Percentiles rank a stretch among this genome's conserved stretches.
Conservation (phyloP, 2,113 vertebrate genomes). For the Emydocephalus ijimae region DNA sequence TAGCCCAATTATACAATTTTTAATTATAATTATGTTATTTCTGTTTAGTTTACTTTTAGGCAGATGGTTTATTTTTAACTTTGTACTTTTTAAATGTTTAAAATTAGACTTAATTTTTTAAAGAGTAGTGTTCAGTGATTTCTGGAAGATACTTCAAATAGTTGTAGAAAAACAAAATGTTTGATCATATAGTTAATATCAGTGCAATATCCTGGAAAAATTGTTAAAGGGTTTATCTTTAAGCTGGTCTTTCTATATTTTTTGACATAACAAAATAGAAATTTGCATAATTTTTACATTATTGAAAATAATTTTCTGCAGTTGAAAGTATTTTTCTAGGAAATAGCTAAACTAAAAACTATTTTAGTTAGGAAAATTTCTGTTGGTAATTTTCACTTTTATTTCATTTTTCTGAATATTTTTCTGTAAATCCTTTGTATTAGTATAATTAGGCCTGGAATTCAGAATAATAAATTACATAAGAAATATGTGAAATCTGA, state of each 20-base stretch:
- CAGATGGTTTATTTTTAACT: background rate
- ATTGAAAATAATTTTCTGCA: background rate
- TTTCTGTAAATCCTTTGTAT: background rate
- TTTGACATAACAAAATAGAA: background rate
- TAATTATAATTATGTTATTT: background rate
- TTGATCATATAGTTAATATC: background rate
- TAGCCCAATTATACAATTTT: background rate
- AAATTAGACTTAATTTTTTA: background rate
- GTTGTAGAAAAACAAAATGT: background rate
- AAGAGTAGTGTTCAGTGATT: background rate
- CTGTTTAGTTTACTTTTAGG: background rate
- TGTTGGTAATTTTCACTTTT: background rate
- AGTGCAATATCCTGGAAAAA: background rate
- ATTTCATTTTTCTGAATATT: background rate
- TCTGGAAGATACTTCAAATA: background rate
- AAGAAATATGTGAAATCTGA: background rate
- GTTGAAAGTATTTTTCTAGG: background rate
- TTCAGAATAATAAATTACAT: background rate
- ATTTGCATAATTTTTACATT: background rate
- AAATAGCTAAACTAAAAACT: background rate
- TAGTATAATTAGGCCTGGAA: background rate
- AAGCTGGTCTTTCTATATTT: background rate
- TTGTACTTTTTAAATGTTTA: background rate
- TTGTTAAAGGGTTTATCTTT: background rate
- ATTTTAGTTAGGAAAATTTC: background rate